A percentile compares a stretch with the other conserved stretches of the same genome.
Conservation (phyloP, 2,113 vertebrate genomes). For the Haliaeetus leucogaster region DNA sequence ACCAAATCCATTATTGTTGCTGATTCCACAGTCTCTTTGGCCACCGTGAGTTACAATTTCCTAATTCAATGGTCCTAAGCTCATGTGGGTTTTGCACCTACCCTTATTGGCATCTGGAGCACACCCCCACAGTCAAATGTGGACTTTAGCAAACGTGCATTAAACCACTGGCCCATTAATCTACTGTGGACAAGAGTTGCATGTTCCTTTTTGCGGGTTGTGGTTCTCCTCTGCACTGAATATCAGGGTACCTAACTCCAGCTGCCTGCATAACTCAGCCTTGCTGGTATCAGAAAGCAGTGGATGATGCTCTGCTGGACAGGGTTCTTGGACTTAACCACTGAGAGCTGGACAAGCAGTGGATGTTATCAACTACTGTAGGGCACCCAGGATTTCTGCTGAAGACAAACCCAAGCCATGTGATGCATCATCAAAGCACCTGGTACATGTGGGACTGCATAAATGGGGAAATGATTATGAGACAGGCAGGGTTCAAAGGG, state of each 20-base stretch:
- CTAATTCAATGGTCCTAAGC: background rate
- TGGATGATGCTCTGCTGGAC: background rate
- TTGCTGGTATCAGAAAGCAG: background rate
- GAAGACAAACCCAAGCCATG: background rate
- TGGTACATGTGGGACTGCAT: background rate
- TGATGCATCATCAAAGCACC: background rate
- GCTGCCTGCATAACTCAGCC: background rate
- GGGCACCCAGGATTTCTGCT: background rate
- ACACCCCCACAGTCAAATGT: accelerated
- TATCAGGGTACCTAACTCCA: background rate
- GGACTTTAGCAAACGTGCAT: background rate
- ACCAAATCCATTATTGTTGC: background rate
- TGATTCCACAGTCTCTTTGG: background rate
- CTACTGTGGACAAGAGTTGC: background rate
- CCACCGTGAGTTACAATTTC: background rate
- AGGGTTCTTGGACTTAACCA: background rate
- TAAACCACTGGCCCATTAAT: no score
- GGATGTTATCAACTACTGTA: background rate
- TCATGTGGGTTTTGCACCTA: background rate
- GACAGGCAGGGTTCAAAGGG: background rate
- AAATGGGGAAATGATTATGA: background rate
- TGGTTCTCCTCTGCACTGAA: background rate
- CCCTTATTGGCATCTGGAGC: background rate
- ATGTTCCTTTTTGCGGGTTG: background rate
- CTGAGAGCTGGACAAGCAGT: background rate